A percentile compares a stretch with the other conserved stretches of the same genome.
Evolutionary conservation across 1,140 invertebrate genomes (phyloP).

Genomic region (Papilio glaucus): DNA sequence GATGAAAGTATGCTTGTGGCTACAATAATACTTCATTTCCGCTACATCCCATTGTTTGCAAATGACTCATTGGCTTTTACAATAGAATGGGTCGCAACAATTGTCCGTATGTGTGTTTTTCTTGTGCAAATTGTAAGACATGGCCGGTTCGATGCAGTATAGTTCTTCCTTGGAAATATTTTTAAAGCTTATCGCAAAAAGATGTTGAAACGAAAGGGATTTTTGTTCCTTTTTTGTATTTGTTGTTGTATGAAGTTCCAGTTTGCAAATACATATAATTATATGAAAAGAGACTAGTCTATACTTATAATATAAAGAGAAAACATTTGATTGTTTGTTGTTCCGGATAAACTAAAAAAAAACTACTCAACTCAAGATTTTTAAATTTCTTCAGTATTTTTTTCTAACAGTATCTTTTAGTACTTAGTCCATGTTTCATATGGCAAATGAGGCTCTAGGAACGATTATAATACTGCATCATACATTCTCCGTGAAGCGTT

Average conservation of each 20-base stretch:
- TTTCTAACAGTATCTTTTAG: no score
- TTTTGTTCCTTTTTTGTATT: neutral
- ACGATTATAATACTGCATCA: neutral
- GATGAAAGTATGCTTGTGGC: slow-evolving; percentile 59
- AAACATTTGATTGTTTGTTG: no score
- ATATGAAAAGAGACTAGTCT: no score
- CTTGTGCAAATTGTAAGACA: slow-evolving; percentile 22
- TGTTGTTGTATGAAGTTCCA: neutral
- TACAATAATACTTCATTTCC: slow-evolving; percentile 59
- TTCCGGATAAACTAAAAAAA: no score
- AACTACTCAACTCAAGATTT: no score
- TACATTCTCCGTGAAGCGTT: no score
- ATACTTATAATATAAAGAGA: no score
- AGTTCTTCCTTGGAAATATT: slow-evolving; percentile 15
- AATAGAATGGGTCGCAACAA: slow-evolving; percentile 36
- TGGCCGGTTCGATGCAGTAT: neutral
- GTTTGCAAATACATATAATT: neutral
- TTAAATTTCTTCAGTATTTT: no score
- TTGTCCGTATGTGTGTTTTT: slow-evolving; percentile 10
- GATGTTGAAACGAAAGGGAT: neutral
- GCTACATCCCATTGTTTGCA: slow-evolving; percentile 67
- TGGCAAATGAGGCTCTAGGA: neutral
- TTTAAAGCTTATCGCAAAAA: slow-evolving; percentile 24
- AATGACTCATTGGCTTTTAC: slow-evolving; percentile 58
- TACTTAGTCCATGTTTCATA: neutral